Evolutionary conservation across 2,888 invertebrate species (phyloP).

Genomic region (Lymantria monacha): DNA sequence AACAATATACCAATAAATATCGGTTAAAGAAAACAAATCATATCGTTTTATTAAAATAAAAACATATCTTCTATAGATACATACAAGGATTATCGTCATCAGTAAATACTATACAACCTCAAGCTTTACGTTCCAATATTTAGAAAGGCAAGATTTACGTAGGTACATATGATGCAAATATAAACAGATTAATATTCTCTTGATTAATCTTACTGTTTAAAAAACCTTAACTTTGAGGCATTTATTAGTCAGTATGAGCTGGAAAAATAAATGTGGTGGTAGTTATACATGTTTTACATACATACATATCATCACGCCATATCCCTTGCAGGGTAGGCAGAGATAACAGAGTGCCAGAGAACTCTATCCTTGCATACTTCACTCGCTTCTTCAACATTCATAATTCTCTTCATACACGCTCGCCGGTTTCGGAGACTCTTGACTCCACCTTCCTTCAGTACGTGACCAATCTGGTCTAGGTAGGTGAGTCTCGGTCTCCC

Average conservation of each 20-base stretch:
- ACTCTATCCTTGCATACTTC: too few relatives aligned
- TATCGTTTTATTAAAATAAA: conserved; percentile 26
- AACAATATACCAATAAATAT: too few relatives aligned
- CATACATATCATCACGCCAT: too few relatives aligned
- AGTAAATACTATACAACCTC: conserved; percentile 7
- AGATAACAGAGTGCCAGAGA: too few relatives aligned
- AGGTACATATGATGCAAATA: conserved; percentile 8
- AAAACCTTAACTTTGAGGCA: conserved; percentile 10
- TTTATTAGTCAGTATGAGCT: conserved; percentile 5
- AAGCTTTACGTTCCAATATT: conserved; percentile 16
- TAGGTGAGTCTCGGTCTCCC: too few relatives aligned
- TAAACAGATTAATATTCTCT: conserved; percentile 15
- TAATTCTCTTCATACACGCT: too few relatives aligned
- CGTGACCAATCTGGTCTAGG: too few relatives aligned
- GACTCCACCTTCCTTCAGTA: too few relatives aligned
- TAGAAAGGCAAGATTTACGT: conserved; percentile 16
- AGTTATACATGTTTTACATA: too few relatives aligned
- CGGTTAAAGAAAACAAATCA: conserved; percentile 23
- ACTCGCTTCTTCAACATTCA: too few relatives aligned
- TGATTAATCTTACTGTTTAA: conserved; percentile 14
- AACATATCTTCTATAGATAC: conserved; percentile 11
- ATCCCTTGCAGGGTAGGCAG: too few relatives aligned
- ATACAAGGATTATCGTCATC: conserved; percentile 3
- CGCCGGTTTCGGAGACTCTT: too few relatives aligned
- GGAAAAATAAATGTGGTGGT: background rate